phyloP scores from a whole-genome alignment of 2,113 vertebrate species.

The Tragulus kanchil region DNA sequence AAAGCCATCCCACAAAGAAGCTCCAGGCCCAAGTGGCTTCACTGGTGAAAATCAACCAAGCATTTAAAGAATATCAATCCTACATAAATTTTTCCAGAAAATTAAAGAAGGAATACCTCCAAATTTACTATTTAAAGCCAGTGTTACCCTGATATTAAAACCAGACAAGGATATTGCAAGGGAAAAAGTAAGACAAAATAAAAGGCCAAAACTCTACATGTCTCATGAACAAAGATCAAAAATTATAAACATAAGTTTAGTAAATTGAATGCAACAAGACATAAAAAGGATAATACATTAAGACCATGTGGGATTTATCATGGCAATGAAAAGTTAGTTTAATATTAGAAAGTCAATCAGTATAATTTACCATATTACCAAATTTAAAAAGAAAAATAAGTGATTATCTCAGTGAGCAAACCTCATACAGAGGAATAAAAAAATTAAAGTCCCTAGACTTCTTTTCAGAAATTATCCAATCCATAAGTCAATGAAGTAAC shows the following conservation, averaged over 20 bases:
- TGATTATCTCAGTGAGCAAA: neutral
- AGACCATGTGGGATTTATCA: neutral
- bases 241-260: neutral
- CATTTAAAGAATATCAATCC: neutral
- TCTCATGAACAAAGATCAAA: neutral
- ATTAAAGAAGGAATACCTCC: neutral
- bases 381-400: neutral
- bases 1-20: neutral
- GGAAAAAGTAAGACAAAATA: neutral
- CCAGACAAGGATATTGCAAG: neutral
- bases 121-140: neutral
- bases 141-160: neutral
- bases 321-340: neutral
- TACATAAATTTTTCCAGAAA: neutral
- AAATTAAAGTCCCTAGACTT: neutral
- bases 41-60: neutral
- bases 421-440: neutral
- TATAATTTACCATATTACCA: neutral
- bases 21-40: neutral
- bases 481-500: neutral
- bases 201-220: neutral
- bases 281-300: neutral
- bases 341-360: neutral
- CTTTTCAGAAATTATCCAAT: neutral
- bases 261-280: neutral